These are phyloP conservation scores for Aspidiotus rigidus DNA, from an alignment of 2,888 invertebrate genomes.

Conservation along the genomic window DNA sequence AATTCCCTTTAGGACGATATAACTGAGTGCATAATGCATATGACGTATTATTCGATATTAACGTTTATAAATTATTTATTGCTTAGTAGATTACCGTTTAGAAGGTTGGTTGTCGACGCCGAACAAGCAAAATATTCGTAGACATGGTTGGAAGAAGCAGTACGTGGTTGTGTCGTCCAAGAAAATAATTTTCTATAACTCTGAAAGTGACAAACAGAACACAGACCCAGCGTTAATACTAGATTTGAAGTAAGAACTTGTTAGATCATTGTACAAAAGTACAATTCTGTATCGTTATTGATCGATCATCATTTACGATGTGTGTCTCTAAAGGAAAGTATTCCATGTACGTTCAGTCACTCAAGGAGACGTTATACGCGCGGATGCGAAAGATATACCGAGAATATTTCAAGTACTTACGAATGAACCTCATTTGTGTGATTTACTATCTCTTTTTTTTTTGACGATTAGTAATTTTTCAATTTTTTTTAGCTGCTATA, in stretches of 20 bases:
- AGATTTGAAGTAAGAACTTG: slow-evolving; percentile 70
- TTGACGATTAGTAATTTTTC: background rate
- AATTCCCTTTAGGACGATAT: background rate
- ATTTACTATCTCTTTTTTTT: background rate
- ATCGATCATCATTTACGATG: background rate
- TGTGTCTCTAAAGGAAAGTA: slow-evolving; percentile 64
- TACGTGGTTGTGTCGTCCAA: slow-evolving; percentile 93
- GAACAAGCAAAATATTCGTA: slow-evolving; percentile 85
- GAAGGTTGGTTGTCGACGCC: slow-evolving; percentile 96
- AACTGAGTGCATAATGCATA: background rate
- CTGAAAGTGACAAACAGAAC: slow-evolving; percentile 86
- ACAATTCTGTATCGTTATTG: background rate
- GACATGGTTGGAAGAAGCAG: slow-evolving; percentile 95
- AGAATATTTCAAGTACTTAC: slow-evolving; percentile 74
- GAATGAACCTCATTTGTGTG: no score
- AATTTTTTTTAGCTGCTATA: slow-evolving; percentile 66
- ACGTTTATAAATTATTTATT: background rate
- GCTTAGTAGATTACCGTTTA: slow-evolving; percentile 47
- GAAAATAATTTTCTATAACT: slow-evolving; percentile 94
- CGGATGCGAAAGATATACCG: slow-evolving; percentile 97
- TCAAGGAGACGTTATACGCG: slow-evolving; percentile 97
- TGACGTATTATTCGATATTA: background rate
- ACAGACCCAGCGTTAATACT: slow-evolving; percentile 89
- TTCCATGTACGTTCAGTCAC: slow-evolving; percentile 98
- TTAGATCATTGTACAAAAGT: background rate